Conservation (phyloP, 30 jellyfish, hydroid and myxozoan species). For the Mastigias papua region DNA sequence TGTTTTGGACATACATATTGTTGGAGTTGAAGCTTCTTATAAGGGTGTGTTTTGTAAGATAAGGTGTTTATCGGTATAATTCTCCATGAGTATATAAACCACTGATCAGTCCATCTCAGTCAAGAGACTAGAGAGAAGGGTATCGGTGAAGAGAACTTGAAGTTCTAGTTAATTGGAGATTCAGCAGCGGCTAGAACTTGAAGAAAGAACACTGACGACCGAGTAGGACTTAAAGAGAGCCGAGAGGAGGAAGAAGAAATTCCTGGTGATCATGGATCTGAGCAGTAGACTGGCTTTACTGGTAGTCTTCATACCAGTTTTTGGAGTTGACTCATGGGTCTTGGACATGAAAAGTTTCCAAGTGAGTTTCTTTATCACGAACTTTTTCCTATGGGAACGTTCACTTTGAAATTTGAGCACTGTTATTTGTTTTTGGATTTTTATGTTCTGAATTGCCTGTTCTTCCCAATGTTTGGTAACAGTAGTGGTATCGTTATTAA, state of each 20-base stretch:
- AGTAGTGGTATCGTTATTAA: too few species aligned
- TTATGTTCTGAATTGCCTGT: too few species aligned
- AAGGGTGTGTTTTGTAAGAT: constrained; percentile 9
- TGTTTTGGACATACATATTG: not conserved
- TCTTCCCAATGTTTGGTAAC: too few species aligned
- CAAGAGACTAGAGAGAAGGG: not conserved
- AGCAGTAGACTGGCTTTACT: not conserved
- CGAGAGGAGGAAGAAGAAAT: not conserved
- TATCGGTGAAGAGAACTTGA: not conserved
- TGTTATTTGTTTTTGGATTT: too few species aligned
- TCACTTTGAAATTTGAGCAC: too few species aligned
- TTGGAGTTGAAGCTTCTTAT: not conserved
- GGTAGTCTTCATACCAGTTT: not conserved
- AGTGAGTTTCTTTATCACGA: not conserved
- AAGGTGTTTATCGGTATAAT: not conserved
- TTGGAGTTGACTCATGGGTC: not conserved
- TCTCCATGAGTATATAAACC: not conserved
- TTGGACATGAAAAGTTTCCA: not conserved
- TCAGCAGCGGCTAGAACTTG: not conserved
- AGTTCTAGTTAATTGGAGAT: not conserved
- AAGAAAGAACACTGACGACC: not conserved
- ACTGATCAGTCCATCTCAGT: not conserved
- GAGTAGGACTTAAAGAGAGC: not conserved
- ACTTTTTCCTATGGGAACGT: not conserved
- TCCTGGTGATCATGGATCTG: not conserved